These are phyloP conservation scores for Colius striatus DNA, from an alignment of 2,113 vertebrate genomes.

Conservation along the genomic window DNA sequence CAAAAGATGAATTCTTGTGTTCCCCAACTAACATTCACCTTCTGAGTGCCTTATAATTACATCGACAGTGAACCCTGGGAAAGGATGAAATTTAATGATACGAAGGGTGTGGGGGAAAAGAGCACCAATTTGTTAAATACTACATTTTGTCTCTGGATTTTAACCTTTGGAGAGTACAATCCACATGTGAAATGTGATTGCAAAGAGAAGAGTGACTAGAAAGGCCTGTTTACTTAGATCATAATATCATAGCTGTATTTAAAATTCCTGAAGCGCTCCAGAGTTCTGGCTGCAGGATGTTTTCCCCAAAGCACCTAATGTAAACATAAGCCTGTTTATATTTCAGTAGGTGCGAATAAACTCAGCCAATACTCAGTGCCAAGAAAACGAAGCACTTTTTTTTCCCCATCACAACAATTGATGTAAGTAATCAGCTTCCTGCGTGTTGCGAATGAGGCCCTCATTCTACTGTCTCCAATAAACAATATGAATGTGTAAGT, in stretches of 20 bases:
- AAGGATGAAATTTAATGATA: constrained; percentile 29
- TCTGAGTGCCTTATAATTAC: constrained; percentile 56
- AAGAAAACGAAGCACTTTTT: constrained; percentile 49
- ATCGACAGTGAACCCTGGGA: neutral
- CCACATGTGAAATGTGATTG: constrained; percentile 32
- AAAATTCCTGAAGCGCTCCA: constrained; percentile 52
- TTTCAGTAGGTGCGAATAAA: constrained; percentile 57
- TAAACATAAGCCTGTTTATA: constrained; percentile 51
- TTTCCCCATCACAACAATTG: constrained; percentile 35
- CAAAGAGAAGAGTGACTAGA: neutral
- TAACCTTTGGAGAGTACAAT: constrained; percentile 48
- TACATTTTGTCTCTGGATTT: constrained; percentile 44
- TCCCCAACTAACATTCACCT: constrained; percentile 49
- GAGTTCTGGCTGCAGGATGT: constrained; percentile 48
- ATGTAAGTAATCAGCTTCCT: constrained; percentile 38
- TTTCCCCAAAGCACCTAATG: constrained; percentile 37
- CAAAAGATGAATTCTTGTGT: constrained; percentile 35
- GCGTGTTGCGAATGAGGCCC: neutral
- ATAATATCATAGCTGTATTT: constrained; percentile 45
- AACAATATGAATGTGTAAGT: neutral
- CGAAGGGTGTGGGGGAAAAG: neutral
- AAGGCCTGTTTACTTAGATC: constrained; percentile 32
- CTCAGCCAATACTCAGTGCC: constrained; percentile 36
- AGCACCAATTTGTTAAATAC: constrained; percentile 55
- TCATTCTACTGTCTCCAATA: constrained; percentile 25